Conservation (phyloP, 2,797 vertebrate species). For the Picus viridis region DNA sequence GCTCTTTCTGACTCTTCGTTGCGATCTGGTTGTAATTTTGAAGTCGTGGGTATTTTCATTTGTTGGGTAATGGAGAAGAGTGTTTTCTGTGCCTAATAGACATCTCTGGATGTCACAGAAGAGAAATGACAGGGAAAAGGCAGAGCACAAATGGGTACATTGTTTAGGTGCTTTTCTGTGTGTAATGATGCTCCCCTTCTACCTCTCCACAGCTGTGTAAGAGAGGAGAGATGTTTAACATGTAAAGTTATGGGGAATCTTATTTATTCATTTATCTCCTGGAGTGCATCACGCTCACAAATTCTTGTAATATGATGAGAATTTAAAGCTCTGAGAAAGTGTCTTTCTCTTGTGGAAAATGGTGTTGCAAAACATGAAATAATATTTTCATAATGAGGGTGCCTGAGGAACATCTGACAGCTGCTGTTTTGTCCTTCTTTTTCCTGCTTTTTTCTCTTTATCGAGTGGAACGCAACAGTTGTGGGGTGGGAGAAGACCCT, state of each 20-base stretch:
- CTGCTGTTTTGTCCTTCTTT: slow-evolving; percentile 35
- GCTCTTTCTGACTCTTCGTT: background rate
- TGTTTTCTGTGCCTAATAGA: slow-evolving; percentile 19
- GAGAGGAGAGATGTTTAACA: slow-evolving; percentile 16
- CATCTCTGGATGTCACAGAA: slow-evolving; percentile 47
- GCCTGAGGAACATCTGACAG: slow-evolving; percentile 54
- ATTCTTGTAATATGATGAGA: slow-evolving; percentile 29
- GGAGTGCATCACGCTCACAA: slow-evolving; percentile 29
- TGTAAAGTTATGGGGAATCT: slow-evolving; percentile 29
- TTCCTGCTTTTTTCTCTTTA: background rate
- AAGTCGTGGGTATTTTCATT: slow-evolving; percentile 10
- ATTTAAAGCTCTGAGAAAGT: slow-evolving; percentile 40
- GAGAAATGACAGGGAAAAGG: slow-evolving; percentile 33
- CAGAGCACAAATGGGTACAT: background rate
- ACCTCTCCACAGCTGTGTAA: background rate
- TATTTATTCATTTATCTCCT: slow-evolving; percentile 55
- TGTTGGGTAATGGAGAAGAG: background rate
- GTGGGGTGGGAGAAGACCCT: background rate
- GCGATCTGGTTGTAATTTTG: background rate
- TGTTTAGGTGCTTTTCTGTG: background rate
- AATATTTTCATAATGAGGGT: background rate
- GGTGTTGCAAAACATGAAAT: background rate
- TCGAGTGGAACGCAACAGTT: background rate
- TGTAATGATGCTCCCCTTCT: slow-evolving; percentile 38
- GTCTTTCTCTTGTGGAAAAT: slow-evolving; percentile 40